A percentile compares a stretch with the other conserved stretches of the same genome.
These are phyloP conservation scores for Cordilura impudica DNA, from an alignment of 2,888 invertebrate species.

Conservation along the genomic window DNA sequence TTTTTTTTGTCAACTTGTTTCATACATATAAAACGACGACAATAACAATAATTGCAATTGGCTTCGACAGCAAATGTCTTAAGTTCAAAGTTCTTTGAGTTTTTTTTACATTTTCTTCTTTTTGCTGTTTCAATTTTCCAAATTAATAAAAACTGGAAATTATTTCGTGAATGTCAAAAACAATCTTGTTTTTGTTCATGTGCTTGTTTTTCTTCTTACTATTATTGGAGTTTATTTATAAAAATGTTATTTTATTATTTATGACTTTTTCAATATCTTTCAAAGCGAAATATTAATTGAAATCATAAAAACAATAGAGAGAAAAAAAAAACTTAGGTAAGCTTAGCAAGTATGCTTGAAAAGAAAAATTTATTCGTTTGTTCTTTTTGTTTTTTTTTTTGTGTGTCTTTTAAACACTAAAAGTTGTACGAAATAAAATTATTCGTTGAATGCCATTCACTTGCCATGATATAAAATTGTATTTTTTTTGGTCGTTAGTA, in stretches of 20 bases:
- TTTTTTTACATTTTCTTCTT: background rate
- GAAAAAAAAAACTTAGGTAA: slow-evolving; percentile 37
- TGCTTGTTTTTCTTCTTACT: background rate
- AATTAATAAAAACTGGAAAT: slow-evolving; percentile 59
- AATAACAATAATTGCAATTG: slow-evolving; percentile 67
- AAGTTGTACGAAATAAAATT: slow-evolving; percentile 27
- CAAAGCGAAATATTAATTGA: slow-evolving; percentile 51
- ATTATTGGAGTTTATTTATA: slow-evolving; percentile 32
- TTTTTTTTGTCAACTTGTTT: slow-evolving; percentile 13
- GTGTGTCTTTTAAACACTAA: slow-evolving; percentile 12
- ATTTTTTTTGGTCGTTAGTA: slow-evolving; percentile 68
- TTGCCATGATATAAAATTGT: slow-evolving; percentile 30
- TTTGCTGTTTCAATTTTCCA: slow-evolving; percentile 45
- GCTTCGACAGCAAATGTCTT: slow-evolving; percentile 61
- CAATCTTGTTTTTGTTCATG: slow-evolving; percentile 34
- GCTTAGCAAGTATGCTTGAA: too few species aligned
- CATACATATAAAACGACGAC: slow-evolving; percentile 28
- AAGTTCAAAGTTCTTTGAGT: slow-evolving; percentile 46
- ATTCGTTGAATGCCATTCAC: slow-evolving; percentile 35
- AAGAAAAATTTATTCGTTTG: slow-evolving; percentile 25
- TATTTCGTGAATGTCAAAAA: slow-evolving; percentile 50
- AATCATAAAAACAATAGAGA: slow-evolving; percentile 22
- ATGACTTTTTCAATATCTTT: slow-evolving; percentile 58
- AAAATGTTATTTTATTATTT: slow-evolving; percentile 54
- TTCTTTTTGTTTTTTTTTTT: background rate